Evolutionary conservation across 1,140 invertebrate species (phyloP).

Genomic region (Lordiphosa collinella): DNA sequence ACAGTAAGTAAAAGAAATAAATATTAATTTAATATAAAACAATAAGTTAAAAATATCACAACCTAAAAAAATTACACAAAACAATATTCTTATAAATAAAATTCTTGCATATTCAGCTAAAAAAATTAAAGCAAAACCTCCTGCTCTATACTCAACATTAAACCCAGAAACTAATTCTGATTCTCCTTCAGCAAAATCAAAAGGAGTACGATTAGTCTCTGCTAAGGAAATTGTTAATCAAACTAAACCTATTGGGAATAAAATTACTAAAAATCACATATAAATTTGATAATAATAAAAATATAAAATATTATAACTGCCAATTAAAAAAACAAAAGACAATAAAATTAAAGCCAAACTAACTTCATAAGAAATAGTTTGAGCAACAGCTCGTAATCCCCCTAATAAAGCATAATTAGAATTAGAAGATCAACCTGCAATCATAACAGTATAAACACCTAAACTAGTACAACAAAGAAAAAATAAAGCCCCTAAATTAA

Average conservation of each 20-base stretch:
- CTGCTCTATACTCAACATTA: constrained; percentile 87
- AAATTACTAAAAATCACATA: constrained; percentile 81
- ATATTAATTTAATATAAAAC: too few relatives aligned
- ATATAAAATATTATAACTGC: constrained; percentile 46
- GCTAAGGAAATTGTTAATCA: constrained; percentile 83
- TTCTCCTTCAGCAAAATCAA: constrained; percentile 89
- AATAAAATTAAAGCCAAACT: constrained; percentile 61
- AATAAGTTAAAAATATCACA: constrained; percentile 15
- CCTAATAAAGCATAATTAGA: constrained; percentile 85
- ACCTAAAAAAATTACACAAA: constrained; percentile 86
- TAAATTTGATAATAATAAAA: constrained; percentile 76
- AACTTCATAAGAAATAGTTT: constrained; percentile 82
- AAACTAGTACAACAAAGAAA: constrained; percentile 79
- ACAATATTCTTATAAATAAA: too few relatives aligned
- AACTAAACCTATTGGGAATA: constrained; percentile 81
- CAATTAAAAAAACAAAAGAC: constrained; percentile 57
- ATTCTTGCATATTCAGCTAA: constrained; percentile 82
- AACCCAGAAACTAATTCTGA: constrained; percentile 88
- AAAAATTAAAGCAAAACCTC: constrained; percentile 86
- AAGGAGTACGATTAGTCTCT: constrained; percentile 87
- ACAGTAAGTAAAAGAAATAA: too few relatives aligned
- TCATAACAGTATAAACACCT: constrained; percentile 78
- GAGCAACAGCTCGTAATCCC: constrained; percentile 82
- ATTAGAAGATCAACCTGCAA: constrained; percentile 84
- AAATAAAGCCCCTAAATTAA: constrained; percentile 78